Evolutionary conservation across 1,140 invertebrate genomes (phyloP), one percentile per base, ranked within the genome.

Genomic region (Chironomus tepperi): DNA sequence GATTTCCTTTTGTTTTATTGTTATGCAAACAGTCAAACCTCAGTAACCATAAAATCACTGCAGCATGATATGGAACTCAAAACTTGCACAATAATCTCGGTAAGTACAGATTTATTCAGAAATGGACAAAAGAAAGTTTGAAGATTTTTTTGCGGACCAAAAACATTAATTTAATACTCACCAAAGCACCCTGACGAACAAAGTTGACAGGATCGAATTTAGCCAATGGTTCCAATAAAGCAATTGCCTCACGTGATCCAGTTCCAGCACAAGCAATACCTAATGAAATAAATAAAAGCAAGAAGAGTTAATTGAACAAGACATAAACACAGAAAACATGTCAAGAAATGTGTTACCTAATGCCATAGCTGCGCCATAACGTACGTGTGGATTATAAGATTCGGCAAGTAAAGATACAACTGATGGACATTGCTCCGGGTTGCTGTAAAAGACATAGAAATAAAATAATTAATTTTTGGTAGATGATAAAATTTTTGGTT

Each of bases 341-440:
- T 57, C n/a, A 15, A 57, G n/a, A n/a, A 57, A 57, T 57, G 47
- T 57, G n/a, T 57, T 57, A 57, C 47, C 47, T 73, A 99, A 83
- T 10, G 98, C 98, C 94, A 99, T 98, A 8, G 97, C 98, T 12
- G 98, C 97, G 57, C 98, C 98, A 83, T 99, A 99, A 73, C 98
- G 89, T 0, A 99, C 98, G 83, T 99, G 97, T 12, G 98, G 97
- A 83, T 99, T 99, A 85, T 99, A 99, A 76, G 96, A 98, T 82
- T 99, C 98, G 0, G 97, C 96, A 42, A 99, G 82, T 0, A 98
- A 84, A 1, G 95, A 97, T 0, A 99, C 97, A 2, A 98, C 95
- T 78, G 93, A 96, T 0, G 97, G 97, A 80, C 97, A 98, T 81
- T 98, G 96, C 79, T 99, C 97, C 1, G 97, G 96, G 47, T 57